These are phyloP conservation scores for Drosophila ambigua DNA, from an alignment of 1,140 invertebrate species.

Conservation along the genomic window DNA sequence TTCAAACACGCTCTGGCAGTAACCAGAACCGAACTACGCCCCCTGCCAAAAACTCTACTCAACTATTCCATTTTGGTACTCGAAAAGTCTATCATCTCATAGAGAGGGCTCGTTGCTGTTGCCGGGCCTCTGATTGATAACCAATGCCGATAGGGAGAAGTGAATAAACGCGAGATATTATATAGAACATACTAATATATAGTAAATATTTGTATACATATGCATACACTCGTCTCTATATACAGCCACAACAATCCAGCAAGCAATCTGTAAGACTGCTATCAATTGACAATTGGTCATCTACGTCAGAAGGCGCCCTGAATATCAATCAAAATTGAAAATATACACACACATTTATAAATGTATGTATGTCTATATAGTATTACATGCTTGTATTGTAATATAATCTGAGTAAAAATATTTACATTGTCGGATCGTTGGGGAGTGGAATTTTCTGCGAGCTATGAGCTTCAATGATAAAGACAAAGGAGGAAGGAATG, in stretches of 20 bases:
- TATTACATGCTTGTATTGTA: constrained; percentile 37
- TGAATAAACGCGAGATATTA: constrained; percentile 16
- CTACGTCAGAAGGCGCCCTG: constrained; percentile 48
- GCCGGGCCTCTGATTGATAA: constrained; percentile 22
- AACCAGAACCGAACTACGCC: constrained; percentile 10
- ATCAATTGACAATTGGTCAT: constrained; percentile 41
- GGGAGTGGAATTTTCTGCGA: constrained; percentile 31
- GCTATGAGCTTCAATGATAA: neutral
- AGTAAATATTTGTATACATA: neutral
- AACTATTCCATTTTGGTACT: constrained; percentile 1
- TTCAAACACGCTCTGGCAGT: constrained; percentile 12
- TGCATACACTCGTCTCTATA: neutral
- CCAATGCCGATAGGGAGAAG: constrained; percentile 23
- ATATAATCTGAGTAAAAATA: constrained; percentile 20
- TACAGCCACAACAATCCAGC: constrained; percentile 2
- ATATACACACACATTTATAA: constrained; percentile 3
- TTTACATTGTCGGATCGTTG: neutral
- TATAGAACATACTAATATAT: constrained; percentile 12
- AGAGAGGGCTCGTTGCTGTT: constrained; percentile 16
- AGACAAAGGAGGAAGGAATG: neutral
- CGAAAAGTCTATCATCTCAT: neutral
- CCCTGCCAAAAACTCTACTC: constrained; percentile 3
- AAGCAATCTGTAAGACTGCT: constrained; percentile 20
- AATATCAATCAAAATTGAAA: constrained; percentile 50
- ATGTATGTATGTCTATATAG: constrained; percentile 12